A percentile compares a stretch with the other conserved stretches of the same genome.
Conservation (phyloP, 2,888 invertebrate genomes). For the Leucania comma region DNA sequence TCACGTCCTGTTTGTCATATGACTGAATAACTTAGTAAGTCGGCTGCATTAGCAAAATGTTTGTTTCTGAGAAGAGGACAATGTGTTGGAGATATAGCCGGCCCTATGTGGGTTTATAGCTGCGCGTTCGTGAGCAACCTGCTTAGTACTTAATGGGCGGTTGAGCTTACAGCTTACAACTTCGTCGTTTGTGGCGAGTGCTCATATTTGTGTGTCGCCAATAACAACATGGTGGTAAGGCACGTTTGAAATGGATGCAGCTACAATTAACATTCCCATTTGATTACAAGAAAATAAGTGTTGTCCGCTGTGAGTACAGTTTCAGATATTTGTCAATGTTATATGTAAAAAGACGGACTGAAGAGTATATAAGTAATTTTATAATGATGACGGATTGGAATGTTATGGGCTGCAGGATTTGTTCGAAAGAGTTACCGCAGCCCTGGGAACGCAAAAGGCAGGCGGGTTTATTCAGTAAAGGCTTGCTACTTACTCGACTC, state of each 20-base stretch:
- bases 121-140: conserved; percentile 15
- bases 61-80: conserved; percentile 60
- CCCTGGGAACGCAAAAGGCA: too few species aligned
- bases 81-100: conserved; percentile 51
- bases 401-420: too few species aligned
- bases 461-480: too few species aligned
- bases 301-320: too few species aligned
- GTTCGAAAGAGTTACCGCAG: too few species aligned
- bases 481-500: too few species aligned
- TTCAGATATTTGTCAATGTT: too few species aligned
- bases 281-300: too few species aligned
- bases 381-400: too few species aligned
- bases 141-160: conserved; percentile 18
- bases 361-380: too few species aligned
- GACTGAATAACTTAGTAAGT: conserved; percentile 53
- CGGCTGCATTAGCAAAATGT: conserved; percentile 57
- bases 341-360: too few species aligned
- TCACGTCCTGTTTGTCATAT: conserved; percentile 54
- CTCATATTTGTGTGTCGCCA: conserved; percentile 3
- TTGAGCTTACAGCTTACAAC: conserved; percentile 12
- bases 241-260: conserved; percentile 1
- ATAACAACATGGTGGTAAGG: not conserved
- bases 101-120: conserved; percentile 51
- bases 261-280: too few species aligned
- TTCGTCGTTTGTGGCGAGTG: conserved; percentile 18